Percentiles rank a stretch among this genome's conserved stretches.
Evolutionary conservation across 2,888 invertebrate genomes (phyloP).

Genomic region (Eupithecia tripunctaria): DNA sequence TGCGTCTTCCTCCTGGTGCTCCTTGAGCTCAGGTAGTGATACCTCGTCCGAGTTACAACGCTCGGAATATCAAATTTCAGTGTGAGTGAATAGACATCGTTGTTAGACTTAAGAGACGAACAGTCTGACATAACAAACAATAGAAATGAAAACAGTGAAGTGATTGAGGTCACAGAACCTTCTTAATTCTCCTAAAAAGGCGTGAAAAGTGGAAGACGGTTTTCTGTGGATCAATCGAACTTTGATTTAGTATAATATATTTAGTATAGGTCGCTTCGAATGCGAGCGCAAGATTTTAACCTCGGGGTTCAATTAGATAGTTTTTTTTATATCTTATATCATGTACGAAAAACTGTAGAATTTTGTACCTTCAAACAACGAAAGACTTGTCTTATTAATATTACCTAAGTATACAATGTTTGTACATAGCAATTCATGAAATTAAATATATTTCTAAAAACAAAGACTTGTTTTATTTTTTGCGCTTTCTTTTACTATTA

Average conservation of each 20-base stretch:
- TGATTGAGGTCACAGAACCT: background rate
- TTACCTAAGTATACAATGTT: background rate
- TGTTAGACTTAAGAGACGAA: background rate
- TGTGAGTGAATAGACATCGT: background rate
- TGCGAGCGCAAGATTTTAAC: background rate
- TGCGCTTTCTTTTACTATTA: background rate
- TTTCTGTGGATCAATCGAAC: background rate
- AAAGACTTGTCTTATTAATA: background rate
- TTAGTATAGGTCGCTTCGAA: background rate
- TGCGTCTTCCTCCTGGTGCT: conserved; percentile 44
- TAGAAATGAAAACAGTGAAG: background rate
- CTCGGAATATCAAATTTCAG: background rate
- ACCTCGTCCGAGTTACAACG: background rate
- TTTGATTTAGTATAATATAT: background rate
- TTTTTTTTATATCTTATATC: background rate
- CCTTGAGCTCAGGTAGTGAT: conserved; percentile 38
- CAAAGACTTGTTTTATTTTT: background rate
- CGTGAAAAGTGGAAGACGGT: background rate
- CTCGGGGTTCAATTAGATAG: background rate
- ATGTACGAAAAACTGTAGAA: background rate
- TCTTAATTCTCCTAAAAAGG: background rate
- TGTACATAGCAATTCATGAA: background rate
- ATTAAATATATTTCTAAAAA: background rate
- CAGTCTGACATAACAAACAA: too few species aligned
- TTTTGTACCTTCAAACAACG: background rate